Conservation (phyloP, 2,113 vertebrate species). For the Capreolus pygargus region DNA sequence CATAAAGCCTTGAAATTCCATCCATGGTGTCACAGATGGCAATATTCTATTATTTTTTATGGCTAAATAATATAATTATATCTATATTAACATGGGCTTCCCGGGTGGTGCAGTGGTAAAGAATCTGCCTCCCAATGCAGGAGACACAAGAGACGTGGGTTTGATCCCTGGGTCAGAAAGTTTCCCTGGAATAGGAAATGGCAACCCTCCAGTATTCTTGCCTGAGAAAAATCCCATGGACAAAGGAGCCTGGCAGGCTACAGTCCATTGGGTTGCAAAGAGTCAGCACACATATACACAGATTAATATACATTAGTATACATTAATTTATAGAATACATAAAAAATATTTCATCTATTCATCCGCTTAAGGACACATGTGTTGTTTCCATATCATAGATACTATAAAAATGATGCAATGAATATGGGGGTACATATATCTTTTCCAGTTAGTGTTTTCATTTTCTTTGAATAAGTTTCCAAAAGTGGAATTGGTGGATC, state of each 20-base stretch:
- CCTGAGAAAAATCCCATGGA: not conserved
- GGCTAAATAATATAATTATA: not conserved
- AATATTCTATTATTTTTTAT: not conserved
- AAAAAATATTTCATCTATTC: not conserved
- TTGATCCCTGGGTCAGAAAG: not conserved
- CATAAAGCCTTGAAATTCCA: not conserved
- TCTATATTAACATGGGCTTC: not conserved
- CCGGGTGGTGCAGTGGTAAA: not conserved
- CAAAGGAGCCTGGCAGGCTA: not conserved
- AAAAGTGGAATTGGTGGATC: not conserved
- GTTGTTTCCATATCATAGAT: not conserved
- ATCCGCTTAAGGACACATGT: not conserved
- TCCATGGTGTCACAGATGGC: not conserved
- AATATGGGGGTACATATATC: not conserved
- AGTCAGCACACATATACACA: not conserved
- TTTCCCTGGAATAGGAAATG: not conserved
- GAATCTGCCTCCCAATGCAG: not conserved
- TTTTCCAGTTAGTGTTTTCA: not conserved
- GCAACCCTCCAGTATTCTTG: not conserved
- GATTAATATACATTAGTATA: not conserved
- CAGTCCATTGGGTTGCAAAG: not conserved
- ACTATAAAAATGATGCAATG: not conserved
- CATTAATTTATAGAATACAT: not conserved
- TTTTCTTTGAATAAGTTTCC: not conserved
- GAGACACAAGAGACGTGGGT: not conserved